Conservation (phyloP, 2,113 vertebrate genomes). For the Synchiropus splendidus region DNA sequence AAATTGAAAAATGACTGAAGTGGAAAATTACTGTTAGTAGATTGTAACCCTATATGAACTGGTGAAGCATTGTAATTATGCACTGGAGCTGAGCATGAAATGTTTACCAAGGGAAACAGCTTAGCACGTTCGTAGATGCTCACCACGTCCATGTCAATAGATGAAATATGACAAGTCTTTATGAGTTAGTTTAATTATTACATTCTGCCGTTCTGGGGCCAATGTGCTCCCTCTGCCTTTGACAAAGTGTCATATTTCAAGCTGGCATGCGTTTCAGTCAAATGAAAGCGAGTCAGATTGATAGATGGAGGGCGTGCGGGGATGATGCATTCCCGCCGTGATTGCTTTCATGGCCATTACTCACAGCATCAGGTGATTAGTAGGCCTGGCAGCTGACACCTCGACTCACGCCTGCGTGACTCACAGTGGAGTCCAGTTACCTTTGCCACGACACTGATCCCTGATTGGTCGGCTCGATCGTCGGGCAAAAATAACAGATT, state of each 20-base stretch:
- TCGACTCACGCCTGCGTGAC: slow-evolving; percentile 20
- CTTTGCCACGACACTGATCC: slow-evolving; percentile 31
- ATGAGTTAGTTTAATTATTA: slow-evolving; percentile 51
- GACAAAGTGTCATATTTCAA: slow-evolving; percentile 52
- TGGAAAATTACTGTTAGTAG: slow-evolving; percentile 46
- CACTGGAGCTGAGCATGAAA: slow-evolving; percentile 20
- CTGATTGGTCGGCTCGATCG: slow-evolving; percentile 39
- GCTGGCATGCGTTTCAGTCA: slow-evolving; percentile 49
- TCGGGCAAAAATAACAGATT: slow-evolving; percentile 45
- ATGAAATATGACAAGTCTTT: slow-evolving; percentile 44
- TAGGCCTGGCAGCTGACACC: slow-evolving; percentile 40
- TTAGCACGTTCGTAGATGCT: slow-evolving; percentile 7
- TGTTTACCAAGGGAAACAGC: slow-evolving; percentile 23
- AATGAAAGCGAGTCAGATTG: slow-evolving; percentile 54
- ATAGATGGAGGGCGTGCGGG: slow-evolving; percentile 42
- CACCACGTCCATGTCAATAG: slow-evolving; percentile 27
- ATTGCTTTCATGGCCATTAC: slow-evolving; percentile 58
- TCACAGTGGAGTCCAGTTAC: slow-evolving; percentile 39
- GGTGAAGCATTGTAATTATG: slow-evolving; percentile 43
- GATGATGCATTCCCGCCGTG: slow-evolving; percentile 60
- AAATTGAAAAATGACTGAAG: slow-evolving; percentile 53
- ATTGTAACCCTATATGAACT: slow-evolving; percentile 30
- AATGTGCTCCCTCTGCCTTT: slow-evolving; percentile 27
- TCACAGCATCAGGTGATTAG: slow-evolving; percentile 54
- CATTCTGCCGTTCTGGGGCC: slow-evolving; percentile 27